These are phyloP conservation scores for Lysandra coridon DNA, from an alignment of 2,888 invertebrate species.

Conservation along the genomic window DNA sequence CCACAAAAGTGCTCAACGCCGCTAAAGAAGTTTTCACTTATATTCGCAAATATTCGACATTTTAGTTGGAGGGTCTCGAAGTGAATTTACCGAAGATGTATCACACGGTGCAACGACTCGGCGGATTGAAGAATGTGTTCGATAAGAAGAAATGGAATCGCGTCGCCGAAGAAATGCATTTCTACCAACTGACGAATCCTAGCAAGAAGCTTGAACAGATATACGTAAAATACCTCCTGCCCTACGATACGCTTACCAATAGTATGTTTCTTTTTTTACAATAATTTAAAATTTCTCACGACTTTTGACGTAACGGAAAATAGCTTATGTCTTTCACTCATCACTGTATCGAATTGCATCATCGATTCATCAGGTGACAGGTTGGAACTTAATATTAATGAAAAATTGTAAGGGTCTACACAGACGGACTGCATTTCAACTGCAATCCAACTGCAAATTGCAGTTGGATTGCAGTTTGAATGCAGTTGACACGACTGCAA, in stretches of 20 bases:
- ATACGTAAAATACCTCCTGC: constrained; percentile 94
- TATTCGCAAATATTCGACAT: not conserved
- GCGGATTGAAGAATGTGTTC: constrained; percentile 92
- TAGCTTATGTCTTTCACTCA: not conserved
- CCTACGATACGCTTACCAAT: constrained; percentile 91
- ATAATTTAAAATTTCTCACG: not conserved
- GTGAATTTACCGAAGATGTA: constrained; percentile 92
- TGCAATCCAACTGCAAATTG: too few species aligned
- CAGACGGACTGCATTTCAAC: too few species aligned
- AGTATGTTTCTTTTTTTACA: constrained; percentile 63
- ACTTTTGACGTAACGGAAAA: not conserved
- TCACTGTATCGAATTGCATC: too few species aligned
- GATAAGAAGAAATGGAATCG: constrained; percentile 93
- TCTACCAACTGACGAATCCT: constrained; percentile 89
- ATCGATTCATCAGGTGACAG: too few species aligned
- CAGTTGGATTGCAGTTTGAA: too few species aligned
- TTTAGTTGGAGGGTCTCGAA: constrained; percentile 93
- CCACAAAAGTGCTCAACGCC: too few species aligned
- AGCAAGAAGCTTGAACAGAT: constrained; percentile 92
- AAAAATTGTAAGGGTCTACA: too few species aligned
- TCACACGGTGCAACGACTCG: constrained; percentile 90
- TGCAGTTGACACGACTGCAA: too few species aligned
- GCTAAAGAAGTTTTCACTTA: too few species aligned
- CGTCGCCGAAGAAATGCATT: constrained; percentile 93
- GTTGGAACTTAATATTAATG: too few species aligned